phyloP scores from a whole-genome alignment of 2,113 vertebrate genomes.

The Mellivora capensis region DNA sequence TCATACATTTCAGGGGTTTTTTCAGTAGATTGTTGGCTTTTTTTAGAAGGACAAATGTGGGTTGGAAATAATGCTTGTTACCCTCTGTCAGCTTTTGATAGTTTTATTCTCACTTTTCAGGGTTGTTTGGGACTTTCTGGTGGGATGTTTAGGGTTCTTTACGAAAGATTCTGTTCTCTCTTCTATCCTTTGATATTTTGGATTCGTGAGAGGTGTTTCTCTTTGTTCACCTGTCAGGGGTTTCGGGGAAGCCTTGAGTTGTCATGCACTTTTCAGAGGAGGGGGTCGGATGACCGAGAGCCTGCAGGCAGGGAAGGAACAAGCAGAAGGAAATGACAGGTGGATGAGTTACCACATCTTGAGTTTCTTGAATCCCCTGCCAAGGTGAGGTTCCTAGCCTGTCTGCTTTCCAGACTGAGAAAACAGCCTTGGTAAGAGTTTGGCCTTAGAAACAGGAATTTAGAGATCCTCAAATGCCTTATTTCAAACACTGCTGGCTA shows the following conservation, averaged over 20 bases:
- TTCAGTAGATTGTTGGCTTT: conserved; percentile 74
- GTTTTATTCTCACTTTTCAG: conserved; percentile 77
- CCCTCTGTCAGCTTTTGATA: conserved; percentile 76
- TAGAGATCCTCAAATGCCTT: not conserved
- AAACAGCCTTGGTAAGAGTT: not conserved
- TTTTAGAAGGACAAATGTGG: conserved; percentile 77
- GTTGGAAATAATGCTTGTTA: conserved; percentile 73
- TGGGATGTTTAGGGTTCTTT: conserved; percentile 76
- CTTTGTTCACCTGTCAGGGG: conserved; percentile 44
- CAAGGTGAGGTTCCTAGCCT: not conserved
- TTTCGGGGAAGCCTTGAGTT: not conserved
- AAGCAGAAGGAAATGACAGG: not conserved
- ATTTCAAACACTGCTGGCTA: not conserved
- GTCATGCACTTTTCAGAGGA: not conserved
- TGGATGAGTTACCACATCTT: not conserved
- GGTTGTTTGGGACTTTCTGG: conserved; percentile 79
- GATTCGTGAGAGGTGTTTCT: conserved; percentile 4
- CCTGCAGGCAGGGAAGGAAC: not conserved
- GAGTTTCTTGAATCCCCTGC: not conserved
- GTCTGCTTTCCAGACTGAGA: not conserved
- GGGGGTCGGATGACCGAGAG: not conserved
- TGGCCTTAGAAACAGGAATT: not conserved
- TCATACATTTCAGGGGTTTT: conserved; percentile 71
- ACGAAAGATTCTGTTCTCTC: conserved; percentile 59
- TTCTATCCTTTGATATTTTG: conserved; percentile 11